Conservation (phyloP, 2,888 invertebrate species). For the Pimpla rufipes region DNA sequence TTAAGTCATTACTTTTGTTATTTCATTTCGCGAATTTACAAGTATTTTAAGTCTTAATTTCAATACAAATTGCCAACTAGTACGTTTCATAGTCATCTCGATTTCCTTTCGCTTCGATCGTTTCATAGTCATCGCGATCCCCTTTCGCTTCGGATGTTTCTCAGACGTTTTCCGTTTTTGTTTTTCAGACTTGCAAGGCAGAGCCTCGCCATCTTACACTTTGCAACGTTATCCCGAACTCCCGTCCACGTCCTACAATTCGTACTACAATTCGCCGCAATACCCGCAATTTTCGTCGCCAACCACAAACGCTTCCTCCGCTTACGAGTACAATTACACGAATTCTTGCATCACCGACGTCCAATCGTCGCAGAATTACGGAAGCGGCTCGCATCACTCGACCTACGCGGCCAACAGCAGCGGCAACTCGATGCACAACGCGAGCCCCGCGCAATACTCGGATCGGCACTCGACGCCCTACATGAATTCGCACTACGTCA, state of each 20-base stretch:
- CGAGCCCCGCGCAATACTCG: conserved; percentile 76
- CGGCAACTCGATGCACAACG: conserved; percentile 72
- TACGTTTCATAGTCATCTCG: no score
- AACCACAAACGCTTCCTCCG: conserved; percentile 77
- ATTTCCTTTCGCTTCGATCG: no score
- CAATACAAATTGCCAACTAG: no score
- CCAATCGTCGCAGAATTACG: conserved; percentile 71
- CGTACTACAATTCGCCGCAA: conserved; percentile 80
- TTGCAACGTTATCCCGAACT: conserved; percentile 80
- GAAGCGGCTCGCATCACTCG: conserved; percentile 75
- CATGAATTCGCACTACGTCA: conserved; percentile 79
- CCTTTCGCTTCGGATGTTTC: conserved; percentile 80
- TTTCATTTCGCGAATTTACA: no score
- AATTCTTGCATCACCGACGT: conserved; percentile 71
- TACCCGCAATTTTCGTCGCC: conserved; percentile 81
- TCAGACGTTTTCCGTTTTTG: conserved; percentile 80
- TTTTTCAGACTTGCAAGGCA: conserved; percentile 80
- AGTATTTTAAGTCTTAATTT: no score
- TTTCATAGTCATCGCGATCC: neutral
- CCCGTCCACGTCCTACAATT: conserved; percentile 80
- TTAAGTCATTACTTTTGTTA: no score
- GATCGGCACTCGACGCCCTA: conserved; percentile 78
- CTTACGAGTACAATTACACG: conserved; percentile 82
- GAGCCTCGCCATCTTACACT: conserved; percentile 81
- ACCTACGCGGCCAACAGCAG: conserved; percentile 73